phyloP scores from a whole-genome alignment of 1,140 invertebrate genomes.

The Caligus rogercresseyi region DNA sequence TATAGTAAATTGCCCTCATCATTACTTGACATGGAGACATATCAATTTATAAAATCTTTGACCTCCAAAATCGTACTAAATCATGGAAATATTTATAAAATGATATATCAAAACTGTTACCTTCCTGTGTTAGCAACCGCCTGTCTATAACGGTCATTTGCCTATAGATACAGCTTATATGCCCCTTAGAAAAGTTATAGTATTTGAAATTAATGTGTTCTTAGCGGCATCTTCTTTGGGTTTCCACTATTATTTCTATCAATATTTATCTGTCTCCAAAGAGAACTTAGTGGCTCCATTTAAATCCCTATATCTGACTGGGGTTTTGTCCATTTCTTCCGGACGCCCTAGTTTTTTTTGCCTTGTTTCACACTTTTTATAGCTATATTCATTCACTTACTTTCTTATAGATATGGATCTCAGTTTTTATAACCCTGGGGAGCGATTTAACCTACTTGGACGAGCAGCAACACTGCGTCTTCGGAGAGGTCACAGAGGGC shows the following conservation, averaged over 20 bases:
- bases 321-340: neutral
- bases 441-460: conserved; percentile 79
- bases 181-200: too few species aligned
- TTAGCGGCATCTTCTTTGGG: neutral
- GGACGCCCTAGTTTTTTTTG: neutral
- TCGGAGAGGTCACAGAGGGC: conserved; percentile 88
- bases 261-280: neutral
- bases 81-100: too few species aligned
- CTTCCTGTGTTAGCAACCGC: too few species aligned
- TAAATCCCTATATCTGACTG: neutral
- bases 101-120: too few species aligned
- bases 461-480: conserved; percentile 70
- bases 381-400: conserved; percentile 2
- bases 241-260: neutral
- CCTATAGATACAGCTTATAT: too few species aligned
- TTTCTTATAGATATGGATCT: conserved; percentile 47
- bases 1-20: too few species aligned
- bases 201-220: too few species aligned
- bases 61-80: too few species aligned
- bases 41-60: too few species aligned
- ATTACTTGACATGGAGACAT: too few species aligned
- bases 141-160: too few species aligned
- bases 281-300: neutral
- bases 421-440: conserved; percentile 88
- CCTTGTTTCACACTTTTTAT: neutral